A percentile compares a stretch with the other conserved stretches of the same genome.
These are phyloP conservation scores for Eudyptes chrysolophus DNA, from an alignment of 2,113 vertebrate species.

Conservation along the genomic window DNA sequence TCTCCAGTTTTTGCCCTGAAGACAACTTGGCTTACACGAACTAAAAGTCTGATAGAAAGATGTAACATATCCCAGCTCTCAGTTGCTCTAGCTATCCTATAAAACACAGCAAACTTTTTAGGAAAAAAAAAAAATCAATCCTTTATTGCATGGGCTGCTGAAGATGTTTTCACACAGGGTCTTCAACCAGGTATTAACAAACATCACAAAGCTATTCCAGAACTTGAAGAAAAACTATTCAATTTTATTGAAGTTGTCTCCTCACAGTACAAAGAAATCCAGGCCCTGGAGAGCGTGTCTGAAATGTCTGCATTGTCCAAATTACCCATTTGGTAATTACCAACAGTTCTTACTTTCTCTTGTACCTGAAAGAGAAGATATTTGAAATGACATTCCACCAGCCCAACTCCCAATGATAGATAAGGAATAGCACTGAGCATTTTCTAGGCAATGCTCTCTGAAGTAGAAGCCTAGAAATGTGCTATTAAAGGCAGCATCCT, in stretches of 20 bases:
- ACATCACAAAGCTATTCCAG: neutral
- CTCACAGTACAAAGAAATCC: neutral
- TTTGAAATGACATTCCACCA: neutral
- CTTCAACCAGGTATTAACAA: neutral
- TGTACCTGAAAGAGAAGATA: conserved; percentile 69
- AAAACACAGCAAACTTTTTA: neutral
- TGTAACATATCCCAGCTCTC: neutral
- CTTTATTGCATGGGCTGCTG: conserved; percentile 1
- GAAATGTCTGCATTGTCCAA: neutral
- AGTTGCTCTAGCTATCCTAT: neutral
- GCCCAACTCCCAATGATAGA: neutral
- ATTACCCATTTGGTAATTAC: neutral
- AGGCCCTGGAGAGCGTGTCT: neutral
- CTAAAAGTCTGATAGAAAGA: neutral
- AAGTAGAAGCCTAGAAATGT: neutral
- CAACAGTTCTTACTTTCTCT: conserved; percentile 66
- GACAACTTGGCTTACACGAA: neutral
- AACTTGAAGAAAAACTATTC: neutral
- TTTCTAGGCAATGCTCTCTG: neutral
- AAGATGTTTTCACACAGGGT: neutral
- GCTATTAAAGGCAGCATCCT: neutral
- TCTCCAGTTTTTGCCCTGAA: neutral
- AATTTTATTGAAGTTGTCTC: neutral
- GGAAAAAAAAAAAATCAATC: neutral
- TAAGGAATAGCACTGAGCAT: neutral